These are phyloP conservation scores for Tipula confusa DNA, from an alignment of 2,888 invertebrate species.

Conservation along the genomic window DNA sequence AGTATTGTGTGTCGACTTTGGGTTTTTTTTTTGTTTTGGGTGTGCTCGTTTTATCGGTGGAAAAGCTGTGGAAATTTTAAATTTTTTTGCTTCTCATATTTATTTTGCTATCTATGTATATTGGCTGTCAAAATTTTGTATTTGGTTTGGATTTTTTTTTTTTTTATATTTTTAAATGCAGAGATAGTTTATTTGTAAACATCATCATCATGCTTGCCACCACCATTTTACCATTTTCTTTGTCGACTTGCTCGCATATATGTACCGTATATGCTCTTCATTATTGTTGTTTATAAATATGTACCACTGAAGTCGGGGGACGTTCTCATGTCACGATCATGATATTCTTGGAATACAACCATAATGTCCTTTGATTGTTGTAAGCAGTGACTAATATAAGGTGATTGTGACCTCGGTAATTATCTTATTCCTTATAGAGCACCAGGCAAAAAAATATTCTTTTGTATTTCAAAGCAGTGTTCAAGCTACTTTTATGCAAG, in stretches of 20 bases:
- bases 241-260: background rate
- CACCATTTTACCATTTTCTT: background rate
- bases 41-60: background rate
- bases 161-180: slow-evolving; percentile 13
- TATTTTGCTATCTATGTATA: background rate
- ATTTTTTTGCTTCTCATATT: background rate
- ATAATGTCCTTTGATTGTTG: too few relatives aligned
- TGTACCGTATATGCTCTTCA: background rate
- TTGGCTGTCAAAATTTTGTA: background rate
- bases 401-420: too few relatives aligned
- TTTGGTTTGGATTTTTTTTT: background rate
- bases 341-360: too few relatives aligned
- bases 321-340: too few relatives aligned
- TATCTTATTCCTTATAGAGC: too few relatives aligned
- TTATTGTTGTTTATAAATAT: background rate
- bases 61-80: background rate
- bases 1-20: slow-evolving; percentile 20
- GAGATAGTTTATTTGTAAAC: slow-evolving; percentile 20
- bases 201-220: slow-evolving; percentile 20
- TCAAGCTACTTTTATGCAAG: too few relatives aligned
- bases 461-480: too few relatives aligned
- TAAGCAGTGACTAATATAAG: too few relatives aligned
- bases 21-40: background rate
- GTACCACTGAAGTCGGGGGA: too few relatives aligned
- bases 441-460: too few relatives aligned